Evolutionary conservation across 2,797 vertebrate genomes (phyloP), one percentile per base, ranked within the genome.

Genomic region (Coregonus sp.): DNA sequence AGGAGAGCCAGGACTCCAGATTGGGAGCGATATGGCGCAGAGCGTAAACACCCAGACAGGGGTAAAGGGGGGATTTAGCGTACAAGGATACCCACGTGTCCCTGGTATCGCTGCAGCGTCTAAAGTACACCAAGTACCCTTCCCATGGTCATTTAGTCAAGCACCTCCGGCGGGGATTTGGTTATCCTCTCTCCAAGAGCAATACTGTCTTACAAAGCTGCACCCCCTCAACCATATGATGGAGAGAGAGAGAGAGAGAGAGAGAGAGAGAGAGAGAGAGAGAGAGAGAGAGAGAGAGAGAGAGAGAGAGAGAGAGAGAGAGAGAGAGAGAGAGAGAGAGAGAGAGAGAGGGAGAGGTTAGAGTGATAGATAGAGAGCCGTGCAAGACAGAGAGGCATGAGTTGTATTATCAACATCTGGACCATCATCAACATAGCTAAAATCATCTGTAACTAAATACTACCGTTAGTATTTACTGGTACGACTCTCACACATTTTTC

Each of bases 131-230:
- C 84, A 83, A 11, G 9, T 47, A 47, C 9, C 40, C 87, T 92
- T 91, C 90, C 89, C 90, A 90, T 82, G 78, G 88, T 87, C 90
- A 88, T 90, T 90, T 89, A 82, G 88, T 90, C 85, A 86, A 90
- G 87, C 81, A 79, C 86, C 87, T 90, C 85, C 80, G 65, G 83
- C 72, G 81, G 88, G 86, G 87, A 89, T 90, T 88, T 88, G 81
- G 87, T 86, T 86, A 89, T 88, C 87, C 84, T 86, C 82, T 86
- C 80, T 82, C 78, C 88, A 89, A 87, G 84, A 84, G 80, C 85
- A 82, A 73, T 1, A 75, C 52, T 79, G 82, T 85, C 85, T 85
- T 86, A 76, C 82, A 75, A 85, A 81, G 74, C 80, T 78, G 25
- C 12, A 77, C 25, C 77, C 74, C 51, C 70, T 54, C 70, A 3